Conservation (phyloP, 2,113 vertebrate genomes). For the Eira barbara region DNA sequence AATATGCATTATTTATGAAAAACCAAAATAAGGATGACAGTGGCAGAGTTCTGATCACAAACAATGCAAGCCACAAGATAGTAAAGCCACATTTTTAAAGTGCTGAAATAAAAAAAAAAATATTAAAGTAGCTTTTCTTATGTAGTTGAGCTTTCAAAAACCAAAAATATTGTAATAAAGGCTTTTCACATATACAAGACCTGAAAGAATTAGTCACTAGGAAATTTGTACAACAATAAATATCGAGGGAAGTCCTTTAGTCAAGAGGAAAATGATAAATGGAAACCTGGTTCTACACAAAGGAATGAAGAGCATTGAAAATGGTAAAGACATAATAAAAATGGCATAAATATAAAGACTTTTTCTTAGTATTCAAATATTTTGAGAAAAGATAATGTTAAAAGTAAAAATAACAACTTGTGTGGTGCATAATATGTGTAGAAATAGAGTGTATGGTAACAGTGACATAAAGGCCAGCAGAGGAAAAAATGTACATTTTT, state of each 20-base stretch:
- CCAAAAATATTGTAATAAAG: not conserved
- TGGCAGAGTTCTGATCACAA: not conserved
- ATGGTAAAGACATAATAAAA: not conserved
- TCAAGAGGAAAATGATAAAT: not conserved
- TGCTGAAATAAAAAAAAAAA: not conserved
- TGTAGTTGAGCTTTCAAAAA: not conserved
- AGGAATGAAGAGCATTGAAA: not conserved
- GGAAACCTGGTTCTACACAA: not conserved
- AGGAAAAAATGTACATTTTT: not conserved
- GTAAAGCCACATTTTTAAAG: not conserved
- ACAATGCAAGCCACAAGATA: not conserved
- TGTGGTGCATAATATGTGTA: not conserved
- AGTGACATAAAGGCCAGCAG: not conserved
- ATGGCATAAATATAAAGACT: not conserved
- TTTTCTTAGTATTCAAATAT: not conserved
- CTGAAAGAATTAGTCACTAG: not conserved
- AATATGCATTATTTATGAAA: not conserved
- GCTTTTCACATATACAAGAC: not conserved
- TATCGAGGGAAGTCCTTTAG: not conserved
- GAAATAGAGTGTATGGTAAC: not conserved
- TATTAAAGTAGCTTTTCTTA: not conserved
- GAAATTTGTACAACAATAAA: not conserved
- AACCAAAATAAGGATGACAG: not conserved
- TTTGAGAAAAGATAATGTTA: not conserved
- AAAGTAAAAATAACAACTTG: not conserved